These are phyloP conservation scores for Drosophila flavopinicola DNA, from an alignment of 2,888 invertebrate species.

Conservation along the genomic window DNA sequence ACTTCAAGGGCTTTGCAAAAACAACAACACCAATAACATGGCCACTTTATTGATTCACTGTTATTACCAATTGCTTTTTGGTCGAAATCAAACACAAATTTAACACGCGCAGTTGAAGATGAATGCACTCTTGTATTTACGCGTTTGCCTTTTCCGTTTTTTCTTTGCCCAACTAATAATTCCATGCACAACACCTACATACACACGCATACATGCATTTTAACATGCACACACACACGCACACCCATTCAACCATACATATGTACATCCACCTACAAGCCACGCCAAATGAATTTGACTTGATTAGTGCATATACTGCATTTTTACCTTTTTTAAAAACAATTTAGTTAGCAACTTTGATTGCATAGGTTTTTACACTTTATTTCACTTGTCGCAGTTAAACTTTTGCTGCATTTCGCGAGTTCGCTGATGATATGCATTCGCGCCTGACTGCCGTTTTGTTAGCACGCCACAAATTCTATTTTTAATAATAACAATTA, in stretches of 20 bases:
- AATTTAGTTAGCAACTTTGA: conserved; percentile 51
- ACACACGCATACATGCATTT: conserved; percentile 27
- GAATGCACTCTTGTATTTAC: conserved; percentile 49
- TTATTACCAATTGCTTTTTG: conserved; percentile 54
- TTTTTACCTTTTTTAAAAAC: conserved; percentile 14
- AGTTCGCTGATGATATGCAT: conserved; percentile 31
- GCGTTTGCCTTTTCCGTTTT: conserved; percentile 47
- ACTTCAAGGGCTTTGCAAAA: conserved; percentile 57
- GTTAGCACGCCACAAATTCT: conserved; percentile 12
- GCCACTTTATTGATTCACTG: conserved; percentile 68
- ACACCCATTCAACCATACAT: background rate
- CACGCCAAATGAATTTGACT: conserved; percentile 25
- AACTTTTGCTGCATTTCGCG: conserved; percentile 62
- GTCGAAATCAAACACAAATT: conserved; percentile 49
- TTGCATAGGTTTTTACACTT: conserved; percentile 52
- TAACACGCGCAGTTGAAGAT: conserved; percentile 58
- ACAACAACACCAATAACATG: conserved; percentile 17
- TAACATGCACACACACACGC: conserved; percentile 2
- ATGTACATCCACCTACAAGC: conserved; percentile 24
- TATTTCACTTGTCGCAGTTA: conserved; percentile 55
- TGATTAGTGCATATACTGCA: conserved; percentile 12
- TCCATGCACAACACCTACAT: conserved; percentile 42
- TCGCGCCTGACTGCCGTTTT: conserved; percentile 23
- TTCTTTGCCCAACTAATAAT: conserved; percentile 51
- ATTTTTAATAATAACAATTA: conserved; percentile 22